Conservation (phyloP, 2,113 vertebrate genomes). For the Desmodus rotundus region DNA sequence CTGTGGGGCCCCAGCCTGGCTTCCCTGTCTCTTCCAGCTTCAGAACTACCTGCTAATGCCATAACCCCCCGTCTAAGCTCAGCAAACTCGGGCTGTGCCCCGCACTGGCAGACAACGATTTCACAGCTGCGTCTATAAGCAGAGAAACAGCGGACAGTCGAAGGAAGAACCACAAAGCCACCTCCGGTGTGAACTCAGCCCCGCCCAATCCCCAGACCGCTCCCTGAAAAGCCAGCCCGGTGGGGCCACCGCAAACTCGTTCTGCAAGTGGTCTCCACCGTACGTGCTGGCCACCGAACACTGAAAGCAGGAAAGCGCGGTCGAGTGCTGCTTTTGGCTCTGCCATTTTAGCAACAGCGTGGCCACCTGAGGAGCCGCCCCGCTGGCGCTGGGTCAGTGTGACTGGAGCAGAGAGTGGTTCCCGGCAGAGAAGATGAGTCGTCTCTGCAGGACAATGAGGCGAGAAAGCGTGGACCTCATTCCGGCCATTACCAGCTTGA, state of each 20-base stretch:
- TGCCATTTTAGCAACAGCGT: accelerated
- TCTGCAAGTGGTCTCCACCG: accelerated
- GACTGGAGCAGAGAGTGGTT: accelerated
- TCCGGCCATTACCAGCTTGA: accelerated
- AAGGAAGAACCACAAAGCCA: accelerated
- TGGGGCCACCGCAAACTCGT: accelerated
- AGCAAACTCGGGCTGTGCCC: accelerated
- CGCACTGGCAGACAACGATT: accelerated
- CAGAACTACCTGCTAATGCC: background rate
- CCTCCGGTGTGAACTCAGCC: background rate
- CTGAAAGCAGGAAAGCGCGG: accelerated
- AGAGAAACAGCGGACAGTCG: accelerated
- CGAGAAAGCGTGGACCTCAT: accelerated
- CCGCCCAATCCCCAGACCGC: background rate
- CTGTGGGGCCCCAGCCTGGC: background rate
- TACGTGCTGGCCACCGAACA: accelerated
- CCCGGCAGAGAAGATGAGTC: background rate
- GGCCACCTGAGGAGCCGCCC: accelerated
- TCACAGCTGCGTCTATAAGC: background rate
- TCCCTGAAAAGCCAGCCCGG: background rate
- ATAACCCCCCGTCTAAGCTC: background rate
- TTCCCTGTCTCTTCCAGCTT: background rate
- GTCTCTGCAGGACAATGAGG: accelerated
- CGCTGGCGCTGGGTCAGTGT: background rate
- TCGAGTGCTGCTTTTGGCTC: accelerated